phyloP scores from a whole-genome alignment of 2,888 invertebrate species.

The Eupithecia centaureata region DNA sequence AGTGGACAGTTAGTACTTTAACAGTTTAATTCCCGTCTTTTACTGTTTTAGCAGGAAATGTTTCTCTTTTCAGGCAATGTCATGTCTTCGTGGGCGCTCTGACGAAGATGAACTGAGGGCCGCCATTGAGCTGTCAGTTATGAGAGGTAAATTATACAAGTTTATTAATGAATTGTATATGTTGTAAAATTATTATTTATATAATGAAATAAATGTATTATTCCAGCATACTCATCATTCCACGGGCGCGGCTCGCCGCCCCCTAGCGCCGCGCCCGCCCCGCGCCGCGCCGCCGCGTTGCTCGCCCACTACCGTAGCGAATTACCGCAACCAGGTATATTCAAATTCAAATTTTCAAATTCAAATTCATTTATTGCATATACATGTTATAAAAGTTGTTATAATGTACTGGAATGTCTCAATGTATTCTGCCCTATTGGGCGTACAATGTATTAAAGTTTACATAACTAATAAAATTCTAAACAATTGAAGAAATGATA shows the following conservation, averaged over 20 bases:
- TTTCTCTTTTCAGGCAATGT: constrained; percentile 42
- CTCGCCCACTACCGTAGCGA: constrained; percentile 42
- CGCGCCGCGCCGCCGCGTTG: constrained; percentile 14
- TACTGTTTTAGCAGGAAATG: too few relatives aligned
- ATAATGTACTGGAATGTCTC: too few relatives aligned
- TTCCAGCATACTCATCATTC: constrained; percentile 66
- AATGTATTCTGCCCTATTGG: too few relatives aligned
- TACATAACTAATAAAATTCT: too few relatives aligned
- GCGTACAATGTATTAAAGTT: too few relatives aligned
- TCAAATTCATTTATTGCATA: too few relatives aligned
- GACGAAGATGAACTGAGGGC: constrained; percentile 69
- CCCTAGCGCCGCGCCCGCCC: constrained; percentile 20
- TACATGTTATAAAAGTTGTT: background rate
- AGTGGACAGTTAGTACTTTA: too few relatives aligned
- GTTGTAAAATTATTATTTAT: too few relatives aligned
- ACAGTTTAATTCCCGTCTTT: too few relatives aligned
- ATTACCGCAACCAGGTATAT: constrained; percentile 18
- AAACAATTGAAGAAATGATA: too few relatives aligned
- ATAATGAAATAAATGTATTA: background rate
- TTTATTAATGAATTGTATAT: background rate
- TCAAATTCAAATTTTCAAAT: too few relatives aligned
- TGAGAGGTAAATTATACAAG: constrained; percentile 54
- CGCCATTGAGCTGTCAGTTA: constrained; percentile 71
- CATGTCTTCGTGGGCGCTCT: constrained; percentile 51
- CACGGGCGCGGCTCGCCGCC: constrained; percentile 41